Conservation (phyloP, 2,113 vertebrate species). For the Rhinoptilus africanus region DNA sequence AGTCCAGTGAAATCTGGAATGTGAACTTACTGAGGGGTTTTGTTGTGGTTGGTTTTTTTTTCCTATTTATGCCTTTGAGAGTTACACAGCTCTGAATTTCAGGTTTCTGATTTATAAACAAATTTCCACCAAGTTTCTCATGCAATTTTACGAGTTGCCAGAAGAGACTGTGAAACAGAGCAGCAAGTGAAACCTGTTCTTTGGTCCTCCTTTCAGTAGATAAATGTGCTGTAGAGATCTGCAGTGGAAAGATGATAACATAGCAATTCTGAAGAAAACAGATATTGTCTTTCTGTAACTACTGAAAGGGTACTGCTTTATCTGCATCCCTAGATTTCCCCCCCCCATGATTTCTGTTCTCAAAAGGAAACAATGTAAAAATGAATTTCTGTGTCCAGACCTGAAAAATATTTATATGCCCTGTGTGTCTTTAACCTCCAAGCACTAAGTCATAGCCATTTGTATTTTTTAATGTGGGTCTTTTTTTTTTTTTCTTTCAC, state of each 20-base stretch:
- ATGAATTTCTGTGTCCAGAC: not conserved
- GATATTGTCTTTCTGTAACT: not conserved
- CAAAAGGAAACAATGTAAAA: not conserved
- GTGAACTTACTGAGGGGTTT: not conserved
- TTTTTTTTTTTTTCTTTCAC: not conserved
- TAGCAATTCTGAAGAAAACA: not conserved
- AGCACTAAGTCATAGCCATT: not conserved
- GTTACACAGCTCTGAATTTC: not conserved
- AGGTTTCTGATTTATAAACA: not conserved
- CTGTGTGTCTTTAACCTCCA: not conserved
- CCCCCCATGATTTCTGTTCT: not conserved
- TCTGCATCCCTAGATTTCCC: not conserved
- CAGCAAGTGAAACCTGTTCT: not conserved
- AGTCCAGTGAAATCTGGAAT: not conserved
- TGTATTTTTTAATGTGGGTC: not conserved
- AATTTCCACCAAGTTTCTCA: not conserved
- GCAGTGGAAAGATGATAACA: not conserved
- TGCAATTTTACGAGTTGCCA: not conserved
- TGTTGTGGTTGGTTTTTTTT: not conserved
- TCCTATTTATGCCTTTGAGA: not conserved
- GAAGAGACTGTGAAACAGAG: not conserved
- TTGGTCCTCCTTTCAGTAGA: not conserved
- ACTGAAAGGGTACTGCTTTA: not conserved
- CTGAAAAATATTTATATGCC: not conserved
- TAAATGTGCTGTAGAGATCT: not conserved